These are phyloP conservation scores for Brassicogethes aeneus DNA, from an alignment of 2,888 invertebrate species.

Conservation along the genomic window DNA sequence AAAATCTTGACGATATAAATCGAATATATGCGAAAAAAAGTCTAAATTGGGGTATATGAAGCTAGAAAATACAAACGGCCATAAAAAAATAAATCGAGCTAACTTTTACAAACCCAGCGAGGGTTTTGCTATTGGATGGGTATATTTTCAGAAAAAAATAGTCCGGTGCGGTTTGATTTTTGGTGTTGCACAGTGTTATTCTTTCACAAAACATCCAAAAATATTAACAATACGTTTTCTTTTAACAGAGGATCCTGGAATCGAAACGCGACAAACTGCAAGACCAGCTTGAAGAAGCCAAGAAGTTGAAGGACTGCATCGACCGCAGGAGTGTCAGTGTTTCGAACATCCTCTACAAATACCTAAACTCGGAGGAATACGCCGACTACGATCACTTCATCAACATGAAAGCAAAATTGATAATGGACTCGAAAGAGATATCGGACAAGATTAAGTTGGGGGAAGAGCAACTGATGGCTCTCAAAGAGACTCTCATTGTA, in stretches of 20 bases:
- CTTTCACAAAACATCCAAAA: no score
- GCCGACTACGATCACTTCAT: slow-evolving; percentile 78
- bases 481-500: slow-evolving; percentile 50
- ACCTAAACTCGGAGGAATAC: slow-evolving; percentile 63
- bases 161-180: no score
- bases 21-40: no score
- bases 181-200: background rate
- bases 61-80: no score
- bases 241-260: slow-evolving; percentile 55
- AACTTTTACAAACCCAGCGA: no score
- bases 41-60: no score
- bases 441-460: slow-evolving; percentile 75
- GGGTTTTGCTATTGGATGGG: no score
- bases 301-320: slow-evolving; percentile 70
- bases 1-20: no score
- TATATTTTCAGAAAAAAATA: no score
- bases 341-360: slow-evolving; percentile 59
- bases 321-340: slow-evolving; percentile 68
- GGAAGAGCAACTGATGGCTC: slow-evolving; percentile 68
- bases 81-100: no score
- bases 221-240: no score
- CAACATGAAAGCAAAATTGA: slow-evolving; percentile 77
- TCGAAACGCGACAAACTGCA: slow-evolving; percentile 66
- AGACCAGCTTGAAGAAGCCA: slow-evolving; percentile 75
- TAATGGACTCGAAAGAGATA: slow-evolving; percentile 73